phyloP scores from a whole-genome alignment of 2,888 invertebrate genomes.

The Sceliomorpha sp. region DNA sequence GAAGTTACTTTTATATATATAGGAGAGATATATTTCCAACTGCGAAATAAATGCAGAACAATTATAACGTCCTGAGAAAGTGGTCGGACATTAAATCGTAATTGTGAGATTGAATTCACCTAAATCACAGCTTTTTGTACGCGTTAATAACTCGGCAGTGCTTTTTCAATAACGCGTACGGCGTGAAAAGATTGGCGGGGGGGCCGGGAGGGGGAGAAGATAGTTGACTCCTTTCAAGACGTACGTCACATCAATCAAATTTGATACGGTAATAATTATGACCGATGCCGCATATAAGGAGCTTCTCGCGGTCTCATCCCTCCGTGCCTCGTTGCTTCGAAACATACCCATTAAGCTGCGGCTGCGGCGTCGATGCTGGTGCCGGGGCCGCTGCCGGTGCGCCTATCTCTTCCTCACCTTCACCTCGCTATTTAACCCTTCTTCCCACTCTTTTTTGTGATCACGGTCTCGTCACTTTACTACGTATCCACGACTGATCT shows the following conservation, averaged over 20 bases:
- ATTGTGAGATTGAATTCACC: too few relatives aligned
- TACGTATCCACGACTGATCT: constrained; percentile 38
- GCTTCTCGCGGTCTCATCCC: constrained; percentile 14
- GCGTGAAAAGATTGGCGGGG: too few relatives aligned
- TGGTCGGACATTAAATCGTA: too few relatives aligned
- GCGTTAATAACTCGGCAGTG: too few relatives aligned
- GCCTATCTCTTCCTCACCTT: constrained; percentile 30
- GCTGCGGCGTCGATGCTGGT: too few relatives aligned
- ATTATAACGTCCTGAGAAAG: too few relatives aligned
- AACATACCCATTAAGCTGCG: constrained; percentile 34
- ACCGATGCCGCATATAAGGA: constrained; percentile 2
- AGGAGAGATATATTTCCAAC: too few relatives aligned
- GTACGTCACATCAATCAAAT: constrained; percentile 10
- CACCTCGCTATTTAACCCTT: constrained; percentile 58
- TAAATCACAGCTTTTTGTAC: too few relatives aligned
- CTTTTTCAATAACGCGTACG: background rate
- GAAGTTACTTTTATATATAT: too few relatives aligned
- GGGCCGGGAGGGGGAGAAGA: too few relatives aligned
- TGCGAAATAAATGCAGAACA: too few relatives aligned
- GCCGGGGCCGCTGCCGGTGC: constrained; percentile 27
- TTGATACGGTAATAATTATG: constrained; percentile 18
- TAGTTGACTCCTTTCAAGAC: too few relatives aligned
- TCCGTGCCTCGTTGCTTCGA: constrained; percentile 6
- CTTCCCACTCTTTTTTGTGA: constrained; percentile 49
- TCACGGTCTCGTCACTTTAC: constrained; percentile 45